Conservation (phyloP, 2,888 invertebrate genomes). For the Heliconius cydno region DNA sequence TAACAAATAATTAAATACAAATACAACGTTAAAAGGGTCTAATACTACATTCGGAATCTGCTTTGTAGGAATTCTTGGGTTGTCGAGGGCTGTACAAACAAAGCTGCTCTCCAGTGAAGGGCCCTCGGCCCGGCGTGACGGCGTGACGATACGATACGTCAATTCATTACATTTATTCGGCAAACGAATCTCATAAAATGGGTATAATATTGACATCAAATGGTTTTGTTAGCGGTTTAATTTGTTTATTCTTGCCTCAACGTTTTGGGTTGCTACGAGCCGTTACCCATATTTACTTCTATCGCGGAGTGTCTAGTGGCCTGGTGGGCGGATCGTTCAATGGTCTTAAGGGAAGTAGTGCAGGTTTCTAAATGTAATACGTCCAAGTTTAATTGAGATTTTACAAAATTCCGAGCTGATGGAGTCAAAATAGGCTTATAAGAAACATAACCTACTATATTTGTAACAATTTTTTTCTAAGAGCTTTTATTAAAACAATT, state of each 20-base stretch:
- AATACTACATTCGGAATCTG: constrained; percentile 43
- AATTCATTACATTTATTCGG: constrained; percentile 34
- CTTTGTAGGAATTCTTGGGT: constrained; percentile 35
- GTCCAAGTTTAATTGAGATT: too few species aligned
- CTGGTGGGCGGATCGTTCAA: not conserved
- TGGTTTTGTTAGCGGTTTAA: constrained; percentile 1
- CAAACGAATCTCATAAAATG: constrained; percentile 31
- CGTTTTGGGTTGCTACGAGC: not conserved
- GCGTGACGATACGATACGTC: constrained; percentile 21
- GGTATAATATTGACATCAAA: not conserved
- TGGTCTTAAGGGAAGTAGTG: not conserved
- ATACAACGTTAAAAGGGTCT: constrained; percentile 42
- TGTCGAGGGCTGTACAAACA: constrained; percentile 34
- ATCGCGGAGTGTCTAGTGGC: not conserved
- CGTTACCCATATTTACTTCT: not conserved
- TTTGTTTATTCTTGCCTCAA: not conserved
- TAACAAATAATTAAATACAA: constrained; percentile 46
- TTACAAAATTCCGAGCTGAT: too few species aligned
- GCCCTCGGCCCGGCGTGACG: constrained; percentile 1
- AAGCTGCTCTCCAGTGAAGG: constrained; percentile 25
- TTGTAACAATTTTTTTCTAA: too few species aligned
- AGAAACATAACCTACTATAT: too few species aligned
- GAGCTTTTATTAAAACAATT: too few species aligned
- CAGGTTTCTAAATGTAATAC: not conserved
- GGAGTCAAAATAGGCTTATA: too few species aligned